phyloP scores from a whole-genome alignment of 2,888 invertebrate species.

The Lamellibrachia columna region DNA sequence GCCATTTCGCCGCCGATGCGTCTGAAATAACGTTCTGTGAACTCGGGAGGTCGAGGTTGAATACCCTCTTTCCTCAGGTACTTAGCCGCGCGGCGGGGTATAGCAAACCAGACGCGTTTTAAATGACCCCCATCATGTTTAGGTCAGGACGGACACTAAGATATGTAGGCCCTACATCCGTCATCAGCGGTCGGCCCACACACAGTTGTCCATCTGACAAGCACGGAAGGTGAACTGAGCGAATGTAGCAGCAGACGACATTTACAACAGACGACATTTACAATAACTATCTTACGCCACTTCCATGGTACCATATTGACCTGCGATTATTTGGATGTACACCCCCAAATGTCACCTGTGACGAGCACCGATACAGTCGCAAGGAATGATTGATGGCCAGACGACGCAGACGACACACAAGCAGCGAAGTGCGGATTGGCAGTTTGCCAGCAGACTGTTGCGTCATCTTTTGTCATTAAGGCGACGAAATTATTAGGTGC shows the following conservation, averaged over 20 bases:
- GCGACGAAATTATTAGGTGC: background rate
- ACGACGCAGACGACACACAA: background rate
- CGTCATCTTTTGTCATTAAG: conserved; percentile 13
- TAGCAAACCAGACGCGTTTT: background rate
- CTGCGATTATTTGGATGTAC: background rate
- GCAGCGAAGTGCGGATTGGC: background rate
- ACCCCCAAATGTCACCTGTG: background rate
- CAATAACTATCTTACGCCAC: background rate
- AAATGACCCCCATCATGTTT: background rate
- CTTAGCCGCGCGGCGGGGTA: background rate
- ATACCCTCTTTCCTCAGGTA: background rate
- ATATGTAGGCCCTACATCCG: background rate
- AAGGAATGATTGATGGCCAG: background rate
- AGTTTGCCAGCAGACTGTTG: background rate
- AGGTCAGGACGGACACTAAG: background rate
- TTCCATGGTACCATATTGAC: background rate
- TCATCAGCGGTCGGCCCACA: background rate
- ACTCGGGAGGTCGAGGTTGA: background rate
- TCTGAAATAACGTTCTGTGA: background rate
- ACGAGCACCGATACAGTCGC: background rate
- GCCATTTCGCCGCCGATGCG: background rate
- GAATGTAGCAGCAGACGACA: background rate
- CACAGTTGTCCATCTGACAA: background rate
- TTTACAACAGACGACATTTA: background rate
- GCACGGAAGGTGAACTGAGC: background rate